These are phyloP conservation scores for Tinea semifulvella DNA, from an alignment of 2,888 invertebrate species.

Conservation along the genomic window DNA sequence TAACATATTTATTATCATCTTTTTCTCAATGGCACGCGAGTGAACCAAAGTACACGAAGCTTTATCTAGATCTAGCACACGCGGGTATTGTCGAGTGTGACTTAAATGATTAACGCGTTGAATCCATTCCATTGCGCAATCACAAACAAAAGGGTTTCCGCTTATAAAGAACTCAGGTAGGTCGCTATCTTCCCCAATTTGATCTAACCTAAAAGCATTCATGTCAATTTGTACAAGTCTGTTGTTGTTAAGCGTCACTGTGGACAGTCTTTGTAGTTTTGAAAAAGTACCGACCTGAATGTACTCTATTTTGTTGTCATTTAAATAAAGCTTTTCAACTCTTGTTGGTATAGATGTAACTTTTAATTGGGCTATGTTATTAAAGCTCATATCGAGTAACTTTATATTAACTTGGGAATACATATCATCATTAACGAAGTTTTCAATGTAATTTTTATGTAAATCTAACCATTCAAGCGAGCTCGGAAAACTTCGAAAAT, in stretches of 20 bases:
- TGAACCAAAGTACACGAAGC: slow-evolving; percentile 80
- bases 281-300: slow-evolving; percentile 77
- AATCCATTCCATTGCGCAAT: slow-evolving; percentile 90
- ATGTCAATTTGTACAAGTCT: slow-evolving; percentile 76
- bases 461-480: slow-evolving; percentile 82
- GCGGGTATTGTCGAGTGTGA: slow-evolving; percentile 77
- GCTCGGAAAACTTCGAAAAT: slow-evolving; percentile 78
- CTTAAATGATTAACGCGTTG: slow-evolving; percentile 82
- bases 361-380: slow-evolving; percentile 72
- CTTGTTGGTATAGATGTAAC: slow-evolving; percentile 76
- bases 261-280: slow-evolving; percentile 72
- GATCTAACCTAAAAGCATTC: slow-evolving; percentile 74
- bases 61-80: slow-evolving; percentile 80
- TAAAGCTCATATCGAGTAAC: slow-evolving; percentile 78
- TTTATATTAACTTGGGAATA: slow-evolving; percentile 69
- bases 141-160: slow-evolving; percentile 85
- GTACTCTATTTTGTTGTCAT: slow-evolving; percentile 75
- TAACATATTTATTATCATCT: slow-evolving; percentile 74
- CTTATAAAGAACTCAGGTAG: slow-evolving; percentile 83
- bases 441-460: slow-evolving; percentile 76
- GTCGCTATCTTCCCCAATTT: slow-evolving; percentile 73
- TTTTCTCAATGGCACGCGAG: slow-evolving; percentile 72
- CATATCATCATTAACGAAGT: slow-evolving; percentile 68
- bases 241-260: slow-evolving; percentile 80
- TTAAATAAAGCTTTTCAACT: slow-evolving; percentile 76